These are phyloP conservation scores for Syncerus caffer DNA, from an alignment of 2,797 vertebrate species.

Conservation along the genomic window DNA sequence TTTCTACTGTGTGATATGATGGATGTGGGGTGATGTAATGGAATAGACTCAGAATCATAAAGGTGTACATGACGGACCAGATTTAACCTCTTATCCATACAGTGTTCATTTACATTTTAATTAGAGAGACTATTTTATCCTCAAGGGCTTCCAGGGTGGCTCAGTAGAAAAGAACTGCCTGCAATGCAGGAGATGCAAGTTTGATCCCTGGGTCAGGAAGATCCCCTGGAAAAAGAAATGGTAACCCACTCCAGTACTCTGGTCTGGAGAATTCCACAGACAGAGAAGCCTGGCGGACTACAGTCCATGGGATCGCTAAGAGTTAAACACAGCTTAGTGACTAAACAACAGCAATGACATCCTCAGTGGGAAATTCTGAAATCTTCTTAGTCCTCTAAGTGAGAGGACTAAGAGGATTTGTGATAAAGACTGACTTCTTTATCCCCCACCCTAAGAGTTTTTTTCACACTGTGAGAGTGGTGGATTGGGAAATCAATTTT, in stretches of 20 bases:
- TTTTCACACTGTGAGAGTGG: neutral
- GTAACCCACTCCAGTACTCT: neutral
- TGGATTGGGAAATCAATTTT: neutral
- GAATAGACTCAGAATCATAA: neutral
- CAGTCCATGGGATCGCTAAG: neutral
- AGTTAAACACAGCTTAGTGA: neutral
- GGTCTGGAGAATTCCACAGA: neutral
- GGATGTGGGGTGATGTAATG: neutral
- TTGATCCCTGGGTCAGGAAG: neutral
- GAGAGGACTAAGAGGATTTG: neutral
- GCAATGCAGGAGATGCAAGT: neutral
- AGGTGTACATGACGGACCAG: neutral
- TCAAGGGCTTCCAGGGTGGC: neutral
- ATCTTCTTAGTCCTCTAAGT: neutral
- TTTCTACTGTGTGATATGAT: neutral
- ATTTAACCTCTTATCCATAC: neutral
- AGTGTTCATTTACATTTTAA: neutral
- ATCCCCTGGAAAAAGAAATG: neutral
- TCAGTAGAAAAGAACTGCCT: no score
- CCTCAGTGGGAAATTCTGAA: neutral
- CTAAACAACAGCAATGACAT: neutral
- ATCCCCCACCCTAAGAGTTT: neutral
- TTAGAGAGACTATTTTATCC: neutral
- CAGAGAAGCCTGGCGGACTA: neutral
- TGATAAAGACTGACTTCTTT: neutral